Evolutionary conservation across 2,797 vertebrate species (phyloP), one percentile per base, ranked within the genome.

Genomic region (Fringilla coelebs): DNA sequence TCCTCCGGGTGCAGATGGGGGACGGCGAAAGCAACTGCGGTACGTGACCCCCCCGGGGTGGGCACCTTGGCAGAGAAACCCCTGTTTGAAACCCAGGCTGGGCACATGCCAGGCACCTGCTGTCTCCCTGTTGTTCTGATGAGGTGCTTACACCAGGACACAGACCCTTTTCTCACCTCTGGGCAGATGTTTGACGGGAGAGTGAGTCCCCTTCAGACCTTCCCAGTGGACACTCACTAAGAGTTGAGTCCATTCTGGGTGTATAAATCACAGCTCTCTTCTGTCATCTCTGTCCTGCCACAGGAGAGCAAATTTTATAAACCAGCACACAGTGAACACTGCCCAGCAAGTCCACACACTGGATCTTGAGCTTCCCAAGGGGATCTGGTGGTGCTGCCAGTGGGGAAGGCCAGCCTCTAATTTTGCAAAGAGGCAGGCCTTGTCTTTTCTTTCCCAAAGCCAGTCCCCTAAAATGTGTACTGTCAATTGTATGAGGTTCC

Each of bases 1-100:
- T 99, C 95, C 96, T 99, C 97, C 98, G 98, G 94, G 97, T 98
- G 88, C 98, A 99, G 96, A 97, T 99, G 54, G 99, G 98, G 15
- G 99, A 99, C 1, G 98, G 98, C 20, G 99, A 99, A 82, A 99
- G 99, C 97, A 99, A 99, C 97, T 99, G 99, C 61, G 99, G 99
- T 99, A 96, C 54, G 98, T 92, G 43, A 49, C 0, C 32, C 57
- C 16, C 34, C 51, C 3, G 10, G 51, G 36, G 3, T 17, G 58
- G 38, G 61, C 60, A 5, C 4, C n/a, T 34, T 7, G 2, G 26
- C 16, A 65, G 26, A 34, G 25, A 31, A 60, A 46, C 3, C 10
- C 1, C 1, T 26, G 31, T 24, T 24, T 60, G 65, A 46, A 61
- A 48, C 5, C 54, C 48, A 6, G n/a, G 41, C 8, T 25, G 28